Base-by-base conservation (phyloP, 2,797 vertebrate genomes). In the Urosaurus nigricauda region DNA sequence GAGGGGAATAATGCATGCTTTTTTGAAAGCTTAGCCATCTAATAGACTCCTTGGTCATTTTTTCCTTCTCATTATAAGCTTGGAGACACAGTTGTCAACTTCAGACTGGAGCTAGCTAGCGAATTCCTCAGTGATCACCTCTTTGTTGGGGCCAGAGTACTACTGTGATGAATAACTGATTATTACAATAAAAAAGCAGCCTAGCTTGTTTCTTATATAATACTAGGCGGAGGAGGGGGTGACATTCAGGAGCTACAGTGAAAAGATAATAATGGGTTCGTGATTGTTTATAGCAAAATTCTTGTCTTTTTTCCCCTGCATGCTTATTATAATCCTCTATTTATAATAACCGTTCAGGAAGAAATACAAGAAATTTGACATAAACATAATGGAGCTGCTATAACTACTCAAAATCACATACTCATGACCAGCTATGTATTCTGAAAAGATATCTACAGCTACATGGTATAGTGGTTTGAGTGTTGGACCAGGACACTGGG, bases 351-450 rank as follows among this genome's bases (percentile, higher is more conserved):
- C 75, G 84, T 84, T 87, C 65, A 90, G 91, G 89, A 91, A 91
- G 91, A 90, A 86, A 87, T 63, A 75, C 90, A 51, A 87, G 73
- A 87, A 90, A 89, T 91, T 35, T 84, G 88, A 73, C 89, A 80
- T 73, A 91, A 92, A 87, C 63, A 51, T 71, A 53, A 5, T 89
- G 92, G 86, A 89, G 89, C 81, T 91, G 73, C 32, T 88, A 88
- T 77, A 93, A 93, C 92, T 94, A 91, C 79, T 92, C 47, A 51
- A 88, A 93, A 84, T 90, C 93, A 32, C 68, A 88, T 60, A 82
- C 84, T 87, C 60, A 74, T 68, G 91, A 37, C 35, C 51, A 89
- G 51, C 3, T 78, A 37, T 53, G 88, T 86, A 85, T 90, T 96
- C 79, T 80, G 73, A 84, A 90, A 92, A 90, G 94, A 95, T 94